These are phyloP conservation scores for Girardinichthys multiradiatus DNA, from an alignment of 2,113 vertebrate species.

Conservation along the genomic window DNA sequence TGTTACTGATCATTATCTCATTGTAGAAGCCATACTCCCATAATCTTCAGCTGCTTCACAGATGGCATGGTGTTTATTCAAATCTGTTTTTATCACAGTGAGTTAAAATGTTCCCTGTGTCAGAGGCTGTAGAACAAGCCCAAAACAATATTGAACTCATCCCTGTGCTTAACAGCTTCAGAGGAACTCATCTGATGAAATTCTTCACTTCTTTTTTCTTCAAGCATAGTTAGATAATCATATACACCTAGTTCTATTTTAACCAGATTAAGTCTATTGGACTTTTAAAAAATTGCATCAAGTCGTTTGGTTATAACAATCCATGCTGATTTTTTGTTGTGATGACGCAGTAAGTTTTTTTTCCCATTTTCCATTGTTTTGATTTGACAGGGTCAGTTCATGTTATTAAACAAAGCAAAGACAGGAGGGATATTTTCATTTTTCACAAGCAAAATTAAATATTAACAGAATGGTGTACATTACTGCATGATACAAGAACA, in stretches of 20 bases:
- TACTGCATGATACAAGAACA: background rate
- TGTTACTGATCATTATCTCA: background rate
- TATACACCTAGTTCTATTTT: background rate
- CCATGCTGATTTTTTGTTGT: background rate
- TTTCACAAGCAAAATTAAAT: background rate
- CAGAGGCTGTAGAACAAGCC: background rate
- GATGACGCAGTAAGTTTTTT: background rate
- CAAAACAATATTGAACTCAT: background rate
- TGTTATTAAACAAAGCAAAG: background rate
- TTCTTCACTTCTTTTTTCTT: background rate
- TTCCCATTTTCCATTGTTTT: background rate
- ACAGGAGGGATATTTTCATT: background rate
- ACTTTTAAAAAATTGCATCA: background rate
- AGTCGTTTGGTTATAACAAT: background rate
- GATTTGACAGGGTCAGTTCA: background rate
- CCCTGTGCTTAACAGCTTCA: background rate
- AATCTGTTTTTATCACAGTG: background rate
- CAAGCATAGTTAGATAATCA: background rate
- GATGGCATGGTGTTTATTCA: background rate
- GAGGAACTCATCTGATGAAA: background rate
- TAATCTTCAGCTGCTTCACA: background rate
- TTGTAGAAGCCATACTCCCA: background rate
- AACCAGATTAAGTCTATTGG: background rate
- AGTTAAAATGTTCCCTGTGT: background rate
- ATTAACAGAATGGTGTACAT: background rate